Evolutionary conservation across 2,797 vertebrate genomes (phyloP), one percentile per base, ranked within the genome.

Genomic region (Neomorphus geoffroyi): DNA sequence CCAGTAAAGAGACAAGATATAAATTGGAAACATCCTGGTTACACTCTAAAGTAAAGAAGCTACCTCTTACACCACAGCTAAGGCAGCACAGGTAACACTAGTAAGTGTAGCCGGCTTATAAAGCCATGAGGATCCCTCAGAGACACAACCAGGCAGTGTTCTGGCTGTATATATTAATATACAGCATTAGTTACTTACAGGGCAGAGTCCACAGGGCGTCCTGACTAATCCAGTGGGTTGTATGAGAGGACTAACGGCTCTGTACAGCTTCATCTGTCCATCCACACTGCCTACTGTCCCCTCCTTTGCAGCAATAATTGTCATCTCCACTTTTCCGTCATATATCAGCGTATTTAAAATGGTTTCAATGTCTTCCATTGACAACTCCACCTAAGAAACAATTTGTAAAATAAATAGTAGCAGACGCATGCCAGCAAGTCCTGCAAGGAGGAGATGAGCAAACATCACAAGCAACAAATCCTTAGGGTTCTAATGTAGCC

Each of bases 351-450:
- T 99, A 96, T 99, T 99, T 88, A 99, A 97, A 97, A 99, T 99
- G 70, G 99, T 99, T 98, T 99, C 99, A 11, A 99, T 99, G 96
- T 99, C 99, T 82, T 99, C 99, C 99, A 99, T 99, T 37, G 99
- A 99, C 95, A 99, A 96, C 80, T 99, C 99, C 92, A 99, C 99
- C 99, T 99, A 95, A 75, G 95, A 88, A 94, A 51, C 14, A 83
- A 62, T 91, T 82, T 50, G 43, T 58, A 41, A 72, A 82, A 71
- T 13, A 81, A 22, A 21, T 30, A 57, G 35, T 75, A 61, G 35
- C 24, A n/a, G 27, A 46, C 0, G 0, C 2, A 3, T 3, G 7
- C 33, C 72, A 78, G 0, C 18, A 32, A 80, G 11, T 67, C 80
- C 56, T 74, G 18, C 45, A 69, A 50, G 50, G 9, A 87, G 17